Evolutionary conservation across 2,797 vertebrate genomes (phyloP).

Genomic region (Apogon talboti): DNA sequence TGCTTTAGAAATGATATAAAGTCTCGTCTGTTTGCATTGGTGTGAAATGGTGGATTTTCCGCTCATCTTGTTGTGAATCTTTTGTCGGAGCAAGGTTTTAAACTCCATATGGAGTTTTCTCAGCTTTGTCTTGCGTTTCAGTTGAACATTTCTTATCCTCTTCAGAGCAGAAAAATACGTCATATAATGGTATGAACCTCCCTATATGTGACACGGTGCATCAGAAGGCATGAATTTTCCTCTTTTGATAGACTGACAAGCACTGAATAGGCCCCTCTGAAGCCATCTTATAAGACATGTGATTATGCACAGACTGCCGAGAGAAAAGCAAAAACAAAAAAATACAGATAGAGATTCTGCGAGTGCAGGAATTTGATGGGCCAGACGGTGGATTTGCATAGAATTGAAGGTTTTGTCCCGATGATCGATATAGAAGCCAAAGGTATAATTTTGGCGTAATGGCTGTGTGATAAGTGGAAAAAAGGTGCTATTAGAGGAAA

Average conservation of each 20-base stretch:
- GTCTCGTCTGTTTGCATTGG: no score
- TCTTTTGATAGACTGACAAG: slow-evolving; percentile 44
- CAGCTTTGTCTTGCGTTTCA: slow-evolving; percentile 14
- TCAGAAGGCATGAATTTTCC: slow-evolving; percentile 21
- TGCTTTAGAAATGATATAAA: no score
- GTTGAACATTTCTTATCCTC: slow-evolving; percentile 15
- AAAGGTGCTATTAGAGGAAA: slow-evolving; percentile 54
- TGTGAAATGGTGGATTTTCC: no score
- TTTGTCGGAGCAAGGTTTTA: no score
- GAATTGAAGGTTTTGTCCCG: slow-evolving; percentile 58
- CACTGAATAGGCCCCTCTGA: slow-evolving; percentile 37
- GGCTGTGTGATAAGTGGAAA: slow-evolving; percentile 34
- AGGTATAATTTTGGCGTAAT: slow-evolving; percentile 66
- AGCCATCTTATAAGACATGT: slow-evolving; percentile 21
- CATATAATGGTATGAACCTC: slow-evolving; percentile 17
- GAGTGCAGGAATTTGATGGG: slow-evolving; percentile 15
- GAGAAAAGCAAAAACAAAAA: slow-evolving; percentile 28
- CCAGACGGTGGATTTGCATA: slow-evolving; percentile 39
- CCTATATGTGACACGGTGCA: not conserved
- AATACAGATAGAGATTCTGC: slow-evolving; percentile 6
- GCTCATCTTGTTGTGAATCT: no score
- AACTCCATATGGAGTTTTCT: not conserved
- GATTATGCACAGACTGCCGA: slow-evolving; percentile 35
- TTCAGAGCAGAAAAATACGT: slow-evolving; percentile 1
- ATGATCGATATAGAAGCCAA: slow-evolving; percentile 52